Percentiles rank a stretch among this genome's conserved stretches.
These are phyloP conservation scores for Oncopodura yosiiana DNA, from an alignment of 1,140 invertebrate species.

Conservation along the genomic window DNA sequence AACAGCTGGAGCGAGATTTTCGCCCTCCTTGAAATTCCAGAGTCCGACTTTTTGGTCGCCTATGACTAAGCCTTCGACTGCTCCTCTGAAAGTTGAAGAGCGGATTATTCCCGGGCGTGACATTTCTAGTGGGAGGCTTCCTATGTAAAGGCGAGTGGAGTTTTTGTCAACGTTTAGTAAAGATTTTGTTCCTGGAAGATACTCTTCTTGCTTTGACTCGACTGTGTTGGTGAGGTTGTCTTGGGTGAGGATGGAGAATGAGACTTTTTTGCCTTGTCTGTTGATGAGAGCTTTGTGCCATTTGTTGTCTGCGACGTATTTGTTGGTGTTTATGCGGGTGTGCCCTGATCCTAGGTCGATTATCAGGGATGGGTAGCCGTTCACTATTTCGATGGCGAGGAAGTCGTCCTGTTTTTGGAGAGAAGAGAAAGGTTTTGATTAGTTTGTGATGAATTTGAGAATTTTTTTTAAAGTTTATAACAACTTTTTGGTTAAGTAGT, in stretches of 20 bases:
- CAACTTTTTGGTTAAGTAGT: no score
- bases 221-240: conserved; percentile 55
- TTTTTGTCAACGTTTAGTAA: conserved; percentile 79
- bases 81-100: conserved; percentile 69
- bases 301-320: conserved; percentile 66
- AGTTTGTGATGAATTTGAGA: no score
- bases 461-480: no score
- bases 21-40: conserved; percentile 83
- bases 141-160: conserved; percentile 78
- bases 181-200: conserved; percentile 56
- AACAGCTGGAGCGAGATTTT: conserved; percentile 59
- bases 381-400: conserved; percentile 79
- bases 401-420: conserved; percentile 66
- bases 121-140: conserved; percentile 79
- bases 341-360: conserved; percentile 81
- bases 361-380: conserved; percentile 73
- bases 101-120: conserved; percentile 49
- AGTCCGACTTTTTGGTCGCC: conserved; percentile 80
- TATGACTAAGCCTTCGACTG: conserved; percentile 80
- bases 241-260: conserved; percentile 68
- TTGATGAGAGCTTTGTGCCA: conserved; percentile 88
- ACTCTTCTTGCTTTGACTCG: conserved; percentile 50
- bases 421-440: no score
- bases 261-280: conserved; percentile 70
- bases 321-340: conserved; percentile 59